Base-by-base conservation (phyloP, 2,113 vertebrate species). In the Phrynosoma platyrhinos region DNA sequence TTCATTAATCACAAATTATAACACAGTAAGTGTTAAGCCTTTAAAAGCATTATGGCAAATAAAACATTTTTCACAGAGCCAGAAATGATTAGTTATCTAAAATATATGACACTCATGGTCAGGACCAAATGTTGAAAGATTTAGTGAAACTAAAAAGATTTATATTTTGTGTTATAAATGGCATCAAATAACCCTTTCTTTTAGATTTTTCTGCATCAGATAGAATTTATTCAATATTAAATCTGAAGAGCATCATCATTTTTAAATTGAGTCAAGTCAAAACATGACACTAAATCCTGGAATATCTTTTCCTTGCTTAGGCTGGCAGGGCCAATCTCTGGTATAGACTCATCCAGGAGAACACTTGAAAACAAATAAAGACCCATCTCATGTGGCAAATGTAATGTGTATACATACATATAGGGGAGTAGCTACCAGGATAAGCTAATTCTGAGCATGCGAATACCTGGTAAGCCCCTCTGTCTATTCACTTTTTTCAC, bases 11-110 rank as follows among this genome's bases (percentile, higher is more conserved):
- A 47, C 42, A 47, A 47, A 92, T 92, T 95, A 88, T 85, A 91
- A 88, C 92, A 90, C 92, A 90, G 92, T 95, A 95, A 95, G 92
- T 94, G 95, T 92, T 96, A 95, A 95, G 92, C 91, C 90, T 93
- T 95, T 95, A 95, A 94, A 94, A 95, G 91, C 92, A 94, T 94
- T 88, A 93, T 90, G 93, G 92, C 82, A 92, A 88, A 74, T 91
- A 93, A 94, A 95, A 93, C 91, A 89, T 94, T 94, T 95, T 94
- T 91, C 92, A 82, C 85, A 87, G 79, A 94, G 94, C 94, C 94
- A 94, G 92, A 94, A 95, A 77, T 93, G 86, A 95, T 96, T 94
- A 92, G 92, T 91, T 92, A 75, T 76, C 83, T 91, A 91, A 83
- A 92, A 94, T 94, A 93, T 94, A 95, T 93, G 93, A 94, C 88